Percentiles rank a stretch among this genome's conserved stretches.
Conservation (phyloP, 1,140 invertebrate species). For the Drosophila ficusphila region DNA sequence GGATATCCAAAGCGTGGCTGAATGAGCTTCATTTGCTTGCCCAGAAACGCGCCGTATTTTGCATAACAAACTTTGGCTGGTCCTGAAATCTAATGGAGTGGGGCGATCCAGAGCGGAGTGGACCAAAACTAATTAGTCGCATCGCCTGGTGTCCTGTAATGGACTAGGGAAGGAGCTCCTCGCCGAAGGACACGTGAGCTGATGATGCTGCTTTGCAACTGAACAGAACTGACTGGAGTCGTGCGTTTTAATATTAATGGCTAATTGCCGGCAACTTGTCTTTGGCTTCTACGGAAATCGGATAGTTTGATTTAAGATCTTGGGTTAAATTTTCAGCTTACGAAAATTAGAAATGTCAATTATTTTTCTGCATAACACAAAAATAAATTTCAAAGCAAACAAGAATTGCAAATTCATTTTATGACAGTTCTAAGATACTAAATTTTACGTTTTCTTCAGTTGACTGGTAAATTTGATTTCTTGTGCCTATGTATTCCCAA, state of each 20-base stretch:
- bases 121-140: slow-evolving; percentile 78
- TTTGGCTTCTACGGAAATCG: neutral
- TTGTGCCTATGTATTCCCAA: too few relatives aligned
- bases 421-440: too few relatives aligned
- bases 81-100: neutral
- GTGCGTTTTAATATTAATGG: slow-evolving; percentile 74
- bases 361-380: too few relatives aligned
- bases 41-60: slow-evolving; percentile 65
- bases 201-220: slow-evolving; percentile 8
- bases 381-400: too few relatives aligned
- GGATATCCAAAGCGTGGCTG: slow-evolving; percentile 48
- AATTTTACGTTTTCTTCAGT: too few relatives aligned
- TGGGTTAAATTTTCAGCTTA: too few relatives aligned
- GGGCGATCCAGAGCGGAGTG: slow-evolving; percentile 13
- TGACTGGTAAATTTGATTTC: too few relatives aligned
- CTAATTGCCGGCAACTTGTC: slow-evolving; percentile 62
- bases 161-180: slow-evolving; percentile 13
- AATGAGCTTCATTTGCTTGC: slow-evolving; percentile 79
- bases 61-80: slow-evolving; percentile 75
- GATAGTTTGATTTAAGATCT: neutral
- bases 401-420: too few relatives aligned
- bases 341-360: too few relatives aligned
- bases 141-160: slow-evolving; percentile 15
- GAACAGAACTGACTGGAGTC: slow-evolving; percentile 14
- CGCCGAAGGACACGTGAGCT: slow-evolving; percentile 67